These are phyloP conservation scores for Leptosomus discolor DNA, from an alignment of 2,113 vertebrate species.

Conservation along the genomic window DNA sequence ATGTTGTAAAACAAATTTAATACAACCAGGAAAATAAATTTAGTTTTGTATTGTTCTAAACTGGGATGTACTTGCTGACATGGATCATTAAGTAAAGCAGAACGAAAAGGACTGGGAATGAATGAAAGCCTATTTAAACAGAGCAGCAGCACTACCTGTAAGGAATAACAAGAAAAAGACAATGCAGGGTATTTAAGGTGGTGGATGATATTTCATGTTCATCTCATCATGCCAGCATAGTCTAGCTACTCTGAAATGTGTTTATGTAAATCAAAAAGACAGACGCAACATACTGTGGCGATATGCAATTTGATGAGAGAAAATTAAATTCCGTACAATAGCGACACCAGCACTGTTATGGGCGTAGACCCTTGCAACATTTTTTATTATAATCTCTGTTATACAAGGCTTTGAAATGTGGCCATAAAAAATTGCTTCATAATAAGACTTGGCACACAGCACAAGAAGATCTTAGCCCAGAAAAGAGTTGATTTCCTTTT, in stretches of 20 bases:
- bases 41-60: slow-evolving; percentile 11
- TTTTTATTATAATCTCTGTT: neutral
- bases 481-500: neutral
- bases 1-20: neutral
- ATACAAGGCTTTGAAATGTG: neutral
- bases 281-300: neutral
- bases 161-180: neutral
- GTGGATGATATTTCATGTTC: neutral
- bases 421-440: neutral
- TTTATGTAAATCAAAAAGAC: neutral
- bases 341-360: neutral
- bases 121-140: slow-evolving; percentile 15
- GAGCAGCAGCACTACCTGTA: neutral
- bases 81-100: slow-evolving; percentile 16
- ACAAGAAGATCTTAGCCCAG: neutral
- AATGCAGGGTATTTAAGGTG: neutral
- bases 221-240: neutral
- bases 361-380: neutral
- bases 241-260: neutral
- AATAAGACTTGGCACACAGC: neutral
- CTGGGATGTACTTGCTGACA: neutral
- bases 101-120: neutral
- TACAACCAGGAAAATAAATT: neutral
- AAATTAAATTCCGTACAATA: neutral
- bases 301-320: neutral